Conservation (phyloP, 2,888 invertebrate genomes). For the Eutolmus rufibarbis region DNA sequence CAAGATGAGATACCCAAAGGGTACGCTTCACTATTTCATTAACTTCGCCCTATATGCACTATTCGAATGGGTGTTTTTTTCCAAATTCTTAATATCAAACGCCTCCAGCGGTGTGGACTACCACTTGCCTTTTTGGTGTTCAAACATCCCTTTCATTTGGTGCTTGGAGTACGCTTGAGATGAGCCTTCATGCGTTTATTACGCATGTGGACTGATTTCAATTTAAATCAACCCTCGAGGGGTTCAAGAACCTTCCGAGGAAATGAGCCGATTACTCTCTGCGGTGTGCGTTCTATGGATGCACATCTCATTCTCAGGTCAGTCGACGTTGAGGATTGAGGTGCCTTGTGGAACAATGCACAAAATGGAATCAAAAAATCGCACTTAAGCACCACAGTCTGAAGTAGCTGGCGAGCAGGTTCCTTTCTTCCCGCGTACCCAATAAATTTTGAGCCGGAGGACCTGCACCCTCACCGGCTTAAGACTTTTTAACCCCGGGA, state of each 20-base stretch:
- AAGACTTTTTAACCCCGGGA: neutral
- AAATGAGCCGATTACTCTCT: slow-evolving; percentile 29
- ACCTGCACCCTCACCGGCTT: slow-evolving; percentile 1
- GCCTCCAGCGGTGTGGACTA: slow-evolving; percentile 10
- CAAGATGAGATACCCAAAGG: neutral
- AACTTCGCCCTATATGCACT: neutral
- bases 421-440: neutral
- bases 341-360: neutral
- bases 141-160: slow-evolving; percentile 11
- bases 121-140: slow-evolving; percentile 20
- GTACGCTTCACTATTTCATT: neutral
- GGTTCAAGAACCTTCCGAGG: slow-evolving; percentile 40
- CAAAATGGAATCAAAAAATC: slow-evolving; percentile 21
- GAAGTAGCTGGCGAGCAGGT: neutral
- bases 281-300: neutral
- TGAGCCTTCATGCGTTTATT: neutral
- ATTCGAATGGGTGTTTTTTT: neutral
- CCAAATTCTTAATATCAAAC: neutral
- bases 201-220: slow-evolving; percentile 46
- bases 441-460: neutral
- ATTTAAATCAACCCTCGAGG: slow-evolving; percentile 45
- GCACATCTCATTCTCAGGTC: neutral
- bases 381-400: neutral
- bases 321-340: neutral
- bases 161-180: neutral